Base-by-base conservation (phyloP, 2,797 vertebrate genomes). In the Orientallactaga sibirica region DNA sequence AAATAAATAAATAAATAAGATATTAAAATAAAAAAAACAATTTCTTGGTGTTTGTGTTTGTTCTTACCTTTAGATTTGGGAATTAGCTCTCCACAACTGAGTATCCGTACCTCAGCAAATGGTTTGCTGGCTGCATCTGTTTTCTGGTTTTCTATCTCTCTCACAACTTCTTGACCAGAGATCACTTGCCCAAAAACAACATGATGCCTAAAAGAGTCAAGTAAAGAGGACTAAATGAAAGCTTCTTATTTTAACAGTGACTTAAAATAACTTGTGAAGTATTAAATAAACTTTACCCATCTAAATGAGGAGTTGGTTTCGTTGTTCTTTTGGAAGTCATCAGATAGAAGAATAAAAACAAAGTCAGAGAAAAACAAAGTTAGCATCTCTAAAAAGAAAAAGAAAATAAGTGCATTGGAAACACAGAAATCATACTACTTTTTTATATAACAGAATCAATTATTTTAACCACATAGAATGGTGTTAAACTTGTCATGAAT, bases 121-220 rank as follows among this genome's bases (percentile, higher is more conserved):
- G 99, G 99, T 97, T 98, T 99, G 97, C 99, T 99, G 97, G 99
- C 99, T 55, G 99, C 98, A 97, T 99, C 99, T 0, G 99, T 99
- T 98, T 99, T 99, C 98, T 99, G 99, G 97, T 98, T 99, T 98
- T 99, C 99, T 98, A 99, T 99, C 86, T 99, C 99, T 98, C 99
- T 99, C 96, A 99, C 98, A 97, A 99, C 98, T 96, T 99, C 99
- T 98, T 99, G 99, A 96, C 99, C 99, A 97, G 99, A 99, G 97
- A 99, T 99, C 96, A 99, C 99, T 98, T 99, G 99, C 96, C 99
- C 99, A 98, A 99, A 99, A 98, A 99, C 99, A 98, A 99, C 99
- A 97, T 99, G 99, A 98, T 99, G 99, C 94, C 99, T 99, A 94
- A 93, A 55, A 97, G 77, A 95, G 93, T 76, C 77, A 97, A 96